Evolutionary conservation across 2,797 vertebrate genomes (phyloP), one percentile per base, ranked within the genome.

Genomic region (Xiphophorus birchmanni): DNA sequence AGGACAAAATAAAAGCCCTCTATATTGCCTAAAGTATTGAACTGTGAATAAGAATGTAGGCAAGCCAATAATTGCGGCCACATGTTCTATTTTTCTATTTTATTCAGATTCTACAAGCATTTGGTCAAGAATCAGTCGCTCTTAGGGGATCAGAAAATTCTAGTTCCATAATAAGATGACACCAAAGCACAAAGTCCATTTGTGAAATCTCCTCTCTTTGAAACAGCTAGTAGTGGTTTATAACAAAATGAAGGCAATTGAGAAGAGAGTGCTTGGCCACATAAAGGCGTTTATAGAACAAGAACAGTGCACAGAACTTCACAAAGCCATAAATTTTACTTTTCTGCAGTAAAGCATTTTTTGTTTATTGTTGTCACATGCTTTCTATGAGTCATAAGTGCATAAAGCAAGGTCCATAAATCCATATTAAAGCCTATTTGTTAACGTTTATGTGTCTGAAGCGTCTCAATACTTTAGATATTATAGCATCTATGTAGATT

Each of bases 1-100:
- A 95, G 95, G 92, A 93, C n/a, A 96, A 26, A 12, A 50, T 23
- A 40, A 15, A 74, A 54, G 11, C 21, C 15, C 5, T 50, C 18
- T 50, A 5, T 73, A 48, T 44, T n/a, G 65, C 37, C 40, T 71
- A 71, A 71, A 71, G 67, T 45, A 15, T 71, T 8, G 67, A n/a
- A 26, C 23, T 44, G 9, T n/a, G 7, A 35, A 67, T 29, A 58
- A 15, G 13, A 69, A n/a, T 69, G 37, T 13, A 12, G 37, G 40
- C 11, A 9, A 23, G 40, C 40, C 10, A 21, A 23, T 23, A 6
- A 40, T 21, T 67, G 60, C 12, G 32, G 9, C 60, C 60, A 35
- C 58, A 26, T 54, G 52, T 52, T 52, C 50, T 52, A 23, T 52
- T 23, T 23, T 52, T 52, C 50, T 26, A 26, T 26, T 69, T 40